Base-by-base conservation (phyloP, 2,113 vertebrate genomes). In the Micronycteris hirsuta region DNA sequence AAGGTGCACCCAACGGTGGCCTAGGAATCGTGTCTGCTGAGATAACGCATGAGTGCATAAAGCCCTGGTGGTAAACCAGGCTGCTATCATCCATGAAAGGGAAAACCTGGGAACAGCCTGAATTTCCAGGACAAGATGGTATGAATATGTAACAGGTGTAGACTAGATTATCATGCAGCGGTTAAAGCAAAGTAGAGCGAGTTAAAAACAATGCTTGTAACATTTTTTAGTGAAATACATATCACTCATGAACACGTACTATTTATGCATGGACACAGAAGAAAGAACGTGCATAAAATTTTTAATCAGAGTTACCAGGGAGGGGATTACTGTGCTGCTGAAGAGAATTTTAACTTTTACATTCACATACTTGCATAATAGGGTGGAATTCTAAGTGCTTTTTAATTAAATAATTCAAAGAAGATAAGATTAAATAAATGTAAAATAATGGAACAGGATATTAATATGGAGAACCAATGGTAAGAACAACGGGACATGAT, bases 391-490 rank as follows among this genome's bases (percentile, higher is more conserved):
- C 7, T 19, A 22, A 71, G 2, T 67, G 45, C 20, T 49, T 92
- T 91, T 61, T 38, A 92, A 92, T 80, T 91, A 85, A 94, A 61
- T 70, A 77, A 89, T 90, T 28, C 2, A 78, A 84, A 82, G 80
- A 92, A 82, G 15, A 17, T 1, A 86, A 70, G 33, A 70, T 63
- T 22, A 28, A 85, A 70, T 43, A 43, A 52, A 61, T 43, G 31
- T 43, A 43, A 63, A 70, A 58, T 63, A 56, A 28, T 41, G 12
- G 12, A 20, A 85, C 28, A 63, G 22, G 41, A 67, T 74, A 87
- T 2, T 86, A 45, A 83, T 49, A 52, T 10, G 63, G 10, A 89
- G 16, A 91, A 67, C 38, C 45, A 83, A 68, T 28, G 41, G 7
- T 36, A 52, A 65, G 19, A 80, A 78, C 49, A 67, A 36, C 19